Evolutionary conservation across 2,888 invertebrate genomes (phyloP), one percentile per base, ranked within the genome.

Genomic region (Drosophila buzzatii): DNA sequence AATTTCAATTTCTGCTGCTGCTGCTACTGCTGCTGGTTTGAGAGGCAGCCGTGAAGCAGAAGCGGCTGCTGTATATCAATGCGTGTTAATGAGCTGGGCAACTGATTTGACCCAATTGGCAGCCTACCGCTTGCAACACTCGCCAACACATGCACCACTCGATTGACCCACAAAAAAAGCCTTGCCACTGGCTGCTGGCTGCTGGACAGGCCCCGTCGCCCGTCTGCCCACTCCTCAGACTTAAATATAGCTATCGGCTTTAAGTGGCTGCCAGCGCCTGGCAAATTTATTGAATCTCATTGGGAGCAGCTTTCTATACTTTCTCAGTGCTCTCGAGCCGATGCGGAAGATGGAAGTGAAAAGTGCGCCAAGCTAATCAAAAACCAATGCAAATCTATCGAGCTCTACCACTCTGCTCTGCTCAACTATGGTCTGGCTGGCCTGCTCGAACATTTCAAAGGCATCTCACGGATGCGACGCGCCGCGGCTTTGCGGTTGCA

Each of bases 181-280:
- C 82, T 76, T 85, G 73, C 73, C 75, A 62, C 74, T 60, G 42
- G 73, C 73, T 47, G 35, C 42, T 66, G 37, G 66, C 73, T 47
- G 35, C 41, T 55, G 57, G 33, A 31, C 18, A 51, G 31, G 23
- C 23, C 52, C 7, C n/a, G 27, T 27, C 4, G 27, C 18, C 39
- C 18, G 33, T 5, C 49, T 58, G 35, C 23, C 37, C 58, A 35
- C 37, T 53, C n/a, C n/a, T 31, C 23, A 47, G 81, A 80, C 88
- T 88, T 85, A 85, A 85, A 85, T 85, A 85, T 89, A 85, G 85
- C 85, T 85, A 85, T 89, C 88, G 87, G 74, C 73, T 84, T 89
- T 85, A 89, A 85, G 89, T 89, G 85, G 87, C 79, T 79, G 83
- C 81, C 82, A 66, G 57, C 49, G 79, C 60, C 69, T 78, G 52